Evolutionary conservation across 1,140 invertebrate genomes (phyloP).

Genomic region (Temnothorax longispinosus): DNA sequence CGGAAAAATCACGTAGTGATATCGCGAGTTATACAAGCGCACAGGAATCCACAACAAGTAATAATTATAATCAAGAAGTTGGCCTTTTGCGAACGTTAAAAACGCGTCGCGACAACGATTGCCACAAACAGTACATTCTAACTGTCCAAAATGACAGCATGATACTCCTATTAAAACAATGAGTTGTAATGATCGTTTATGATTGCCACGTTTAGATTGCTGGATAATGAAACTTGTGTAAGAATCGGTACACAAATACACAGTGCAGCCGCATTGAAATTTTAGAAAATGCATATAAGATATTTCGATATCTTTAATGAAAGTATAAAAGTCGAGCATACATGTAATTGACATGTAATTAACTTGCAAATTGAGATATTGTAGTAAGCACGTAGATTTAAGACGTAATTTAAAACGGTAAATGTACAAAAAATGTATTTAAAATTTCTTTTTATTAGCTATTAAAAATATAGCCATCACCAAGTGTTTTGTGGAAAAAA

Average conservation of each 20-base stretch:
- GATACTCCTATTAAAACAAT: slow-evolving; percentile 11
- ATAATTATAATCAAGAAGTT: slow-evolving; percentile 72
- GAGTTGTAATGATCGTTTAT: neutral
- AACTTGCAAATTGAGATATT: neutral
- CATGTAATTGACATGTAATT: neutral
- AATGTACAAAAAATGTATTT: neutral
- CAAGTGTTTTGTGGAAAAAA: neutral
- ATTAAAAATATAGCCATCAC: neutral
- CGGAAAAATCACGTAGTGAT: slow-evolving; percentile 15
- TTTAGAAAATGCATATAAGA: neutral
- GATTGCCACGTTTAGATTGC: slow-evolving; percentile 18
- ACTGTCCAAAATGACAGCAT: neutral
- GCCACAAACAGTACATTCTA: neutral
- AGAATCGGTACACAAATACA: neutral
- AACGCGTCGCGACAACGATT: slow-evolving; percentile 54
- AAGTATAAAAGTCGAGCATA: neutral
- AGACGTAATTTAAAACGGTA: neutral
- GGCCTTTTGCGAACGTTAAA: slow-evolving; percentile 48
- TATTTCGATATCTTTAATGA: neutral
- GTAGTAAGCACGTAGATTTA: neutral
- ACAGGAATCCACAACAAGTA: slow-evolving; percentile 42
- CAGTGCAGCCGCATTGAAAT: neutral
- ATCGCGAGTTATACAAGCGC: neutral
- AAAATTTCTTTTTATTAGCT: neutral
- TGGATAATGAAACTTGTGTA: slow-evolving; percentile 2